Evolutionary conservation across 2,888 invertebrate species (phyloP).

Genomic region (Phengaris arion): DNA sequence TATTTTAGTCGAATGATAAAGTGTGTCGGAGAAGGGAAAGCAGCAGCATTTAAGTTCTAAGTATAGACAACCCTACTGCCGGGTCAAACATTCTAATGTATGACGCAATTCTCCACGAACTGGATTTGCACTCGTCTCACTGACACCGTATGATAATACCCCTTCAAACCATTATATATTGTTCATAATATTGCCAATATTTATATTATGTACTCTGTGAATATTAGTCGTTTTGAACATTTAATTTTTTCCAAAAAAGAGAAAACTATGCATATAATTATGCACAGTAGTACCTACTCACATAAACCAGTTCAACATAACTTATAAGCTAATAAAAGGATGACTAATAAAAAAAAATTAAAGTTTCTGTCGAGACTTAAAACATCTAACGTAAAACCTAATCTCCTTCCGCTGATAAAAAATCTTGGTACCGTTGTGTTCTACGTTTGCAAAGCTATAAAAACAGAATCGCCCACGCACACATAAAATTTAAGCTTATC

Average conservation of each 20-base stretch:
- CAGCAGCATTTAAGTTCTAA: conserved; percentile 12
- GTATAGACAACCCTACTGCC: conserved; percentile 45
- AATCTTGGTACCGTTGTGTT: conserved; percentile 29
- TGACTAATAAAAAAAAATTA: not conserved
- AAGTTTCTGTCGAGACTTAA: conserved; percentile 2
- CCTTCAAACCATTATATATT: conserved; percentile 36
- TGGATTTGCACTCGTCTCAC: conserved; percentile 72
- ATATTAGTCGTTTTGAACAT: not conserved
- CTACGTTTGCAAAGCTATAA: conserved; percentile 30
- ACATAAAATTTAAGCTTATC: conserved; percentile 33
- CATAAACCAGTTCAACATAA: too few species aligned
- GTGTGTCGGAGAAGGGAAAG: conserved; percentile 7
- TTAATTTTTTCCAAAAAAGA: too few species aligned
- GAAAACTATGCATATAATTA: too few species aligned
- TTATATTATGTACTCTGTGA: not conserved
- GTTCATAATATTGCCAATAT: not conserved
- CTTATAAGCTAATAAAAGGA: not conserved
- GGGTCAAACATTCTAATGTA: conserved; percentile 75
- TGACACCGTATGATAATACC: conserved; percentile 52
- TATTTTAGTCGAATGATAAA: not conserved
- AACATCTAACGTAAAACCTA: conserved; percentile 18
- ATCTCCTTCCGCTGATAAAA: conserved; percentile 22
- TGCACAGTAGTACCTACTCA: too few species aligned
- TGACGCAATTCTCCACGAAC: conserved; percentile 68
- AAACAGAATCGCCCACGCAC: conserved; percentile 32